Conservation (phyloP, 2,888 invertebrate genomes). For the Sarcophaga carnaria region DNA sequence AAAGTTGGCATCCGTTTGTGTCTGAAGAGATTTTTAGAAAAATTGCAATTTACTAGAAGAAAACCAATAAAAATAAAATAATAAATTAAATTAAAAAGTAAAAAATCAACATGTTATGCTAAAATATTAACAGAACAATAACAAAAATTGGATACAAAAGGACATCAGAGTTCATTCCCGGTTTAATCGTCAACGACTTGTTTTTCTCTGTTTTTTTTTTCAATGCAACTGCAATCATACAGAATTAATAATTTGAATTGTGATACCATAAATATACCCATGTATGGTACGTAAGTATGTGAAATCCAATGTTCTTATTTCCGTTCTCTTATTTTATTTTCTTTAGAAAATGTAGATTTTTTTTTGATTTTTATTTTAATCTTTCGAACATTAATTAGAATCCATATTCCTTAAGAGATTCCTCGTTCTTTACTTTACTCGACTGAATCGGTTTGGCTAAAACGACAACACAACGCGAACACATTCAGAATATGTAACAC, state of each 20-base stretch:
- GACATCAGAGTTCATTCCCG: conserved; percentile 63
- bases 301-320: no score
- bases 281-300: no score
- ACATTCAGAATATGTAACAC: background rate
- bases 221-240: background rate
- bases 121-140: conserved; percentile 54
- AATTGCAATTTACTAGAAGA: conserved; percentile 2
- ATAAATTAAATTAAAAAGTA: conserved; percentile 66
- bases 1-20: conserved; percentile 45
- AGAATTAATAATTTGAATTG: background rate
- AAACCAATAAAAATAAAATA: conserved; percentile 56
- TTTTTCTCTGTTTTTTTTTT: background rate
- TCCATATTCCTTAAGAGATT: conserved; percentile 69
- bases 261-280: no score
- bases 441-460: conserved; percentile 31
- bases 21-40: conserved; percentile 9
- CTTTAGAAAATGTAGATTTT: no score
- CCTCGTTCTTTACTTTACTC: conserved; percentile 27
- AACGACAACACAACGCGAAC: conserved; percentile 17
- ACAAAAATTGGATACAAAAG: conserved; percentile 60
- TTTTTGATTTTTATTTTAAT: conserved; percentile 52
- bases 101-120: conserved; percentile 62
- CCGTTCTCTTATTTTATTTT: no score
- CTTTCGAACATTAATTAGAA: conserved; percentile 74
- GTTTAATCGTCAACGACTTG: conserved; percentile 24